These are phyloP conservation scores for Pharmacophagus antenor DNA, from an alignment of 2,888 invertebrate genomes.

Conservation along the genomic window DNA sequence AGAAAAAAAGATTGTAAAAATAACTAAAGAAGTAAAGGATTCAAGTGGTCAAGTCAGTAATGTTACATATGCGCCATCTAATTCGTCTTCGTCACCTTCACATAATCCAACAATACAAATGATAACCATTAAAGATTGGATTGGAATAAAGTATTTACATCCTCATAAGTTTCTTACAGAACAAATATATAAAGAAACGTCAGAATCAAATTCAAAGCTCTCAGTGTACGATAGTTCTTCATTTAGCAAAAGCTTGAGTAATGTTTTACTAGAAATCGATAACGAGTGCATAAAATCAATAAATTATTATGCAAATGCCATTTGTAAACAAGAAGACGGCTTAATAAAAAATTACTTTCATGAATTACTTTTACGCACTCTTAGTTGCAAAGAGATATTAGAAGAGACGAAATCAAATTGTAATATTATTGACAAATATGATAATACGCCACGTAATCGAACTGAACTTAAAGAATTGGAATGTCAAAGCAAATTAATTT, in stretches of 20 bases:
- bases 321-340: slow-evolving; percentile 1
- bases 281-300: slow-evolving; percentile 11
- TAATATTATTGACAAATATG: background rate
- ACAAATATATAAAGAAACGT: background rate
- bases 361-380: background rate
- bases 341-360: background rate
- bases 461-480: background rate
- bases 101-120: slow-evolving; percentile 24
- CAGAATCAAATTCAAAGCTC: background rate
- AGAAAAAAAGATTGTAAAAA: slow-evolving; percentile 44
- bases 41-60: slow-evolving; percentile 31
- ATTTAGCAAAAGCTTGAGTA: background rate
- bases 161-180: background rate
- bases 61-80: slow-evolving; percentile 33
- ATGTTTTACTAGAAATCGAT: background rate
- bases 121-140: slow-evolving; percentile 11
- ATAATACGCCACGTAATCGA: background rate
- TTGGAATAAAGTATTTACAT: background rate
- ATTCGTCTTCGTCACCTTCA: slow-evolving; percentile 31
- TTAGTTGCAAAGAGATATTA: background rate
- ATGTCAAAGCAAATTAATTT: background rate
- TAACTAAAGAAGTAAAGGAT: slow-evolving; percentile 41
- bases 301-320: background rate
- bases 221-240: slow-evolving; percentile 1
- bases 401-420: background rate